phyloP scores from a whole-genome alignment of 1,140 invertebrate genomes.

The Trachymyrmex septentrionalis region DNA sequence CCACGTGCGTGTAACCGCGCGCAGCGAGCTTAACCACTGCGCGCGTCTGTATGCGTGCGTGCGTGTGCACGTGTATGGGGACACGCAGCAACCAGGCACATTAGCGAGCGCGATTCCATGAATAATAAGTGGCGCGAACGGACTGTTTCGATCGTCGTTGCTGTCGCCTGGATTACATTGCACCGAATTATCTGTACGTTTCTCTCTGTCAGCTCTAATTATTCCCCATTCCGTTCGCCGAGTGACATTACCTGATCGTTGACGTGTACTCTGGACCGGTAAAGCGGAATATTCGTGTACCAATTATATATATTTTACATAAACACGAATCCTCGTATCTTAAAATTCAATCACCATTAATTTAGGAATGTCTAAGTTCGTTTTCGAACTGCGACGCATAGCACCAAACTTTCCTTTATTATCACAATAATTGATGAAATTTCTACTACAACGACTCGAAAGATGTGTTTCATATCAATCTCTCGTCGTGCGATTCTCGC shows the following conservation, averaged over 20 bases:
- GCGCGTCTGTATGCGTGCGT: neutral
- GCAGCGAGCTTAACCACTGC: constrained; percentile 31
- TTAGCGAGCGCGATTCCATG: constrained; percentile 69
- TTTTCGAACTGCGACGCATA: neutral
- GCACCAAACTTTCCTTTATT: constrained; percentile 11
- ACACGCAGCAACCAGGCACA: constrained; percentile 59
- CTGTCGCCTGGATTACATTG: constrained; percentile 33
- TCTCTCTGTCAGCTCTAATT: constrained; percentile 14
- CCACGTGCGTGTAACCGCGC: constrained; percentile 72
- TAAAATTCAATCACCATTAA: neutral
- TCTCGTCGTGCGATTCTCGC: neutral
- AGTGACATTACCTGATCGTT: neutral
- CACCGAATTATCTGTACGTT: constrained; percentile 1
- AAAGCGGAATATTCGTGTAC: neutral
- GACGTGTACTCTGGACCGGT: neutral
- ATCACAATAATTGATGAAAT: neutral
- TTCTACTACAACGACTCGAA: neutral
- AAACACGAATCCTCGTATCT: too few relatives aligned
- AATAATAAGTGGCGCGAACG: constrained; percentile 73
- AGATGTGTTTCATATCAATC: constrained; percentile 15
- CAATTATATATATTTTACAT: too few relatives aligned
- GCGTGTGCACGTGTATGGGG: neutral
- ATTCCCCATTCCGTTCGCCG: neutral
- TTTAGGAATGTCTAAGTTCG: neutral
- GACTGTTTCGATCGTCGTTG: constrained; percentile 67